phyloP scores from a whole-genome alignment of 2,888 invertebrate species.

The Watsonalla cultraria region DNA sequence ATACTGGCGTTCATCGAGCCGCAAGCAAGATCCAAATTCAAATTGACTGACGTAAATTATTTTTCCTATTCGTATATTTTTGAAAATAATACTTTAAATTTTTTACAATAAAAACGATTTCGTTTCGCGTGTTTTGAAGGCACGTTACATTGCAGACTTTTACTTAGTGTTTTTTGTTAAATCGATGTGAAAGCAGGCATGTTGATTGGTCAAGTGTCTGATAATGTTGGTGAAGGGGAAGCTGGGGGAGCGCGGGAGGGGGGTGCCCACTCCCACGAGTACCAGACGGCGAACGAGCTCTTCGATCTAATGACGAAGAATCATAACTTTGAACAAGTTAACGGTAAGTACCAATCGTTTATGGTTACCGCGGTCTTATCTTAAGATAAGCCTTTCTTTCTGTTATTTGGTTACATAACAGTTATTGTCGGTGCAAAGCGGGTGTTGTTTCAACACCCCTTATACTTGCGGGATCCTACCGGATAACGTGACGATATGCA shows the following conservation, averaged over 20 bases:
- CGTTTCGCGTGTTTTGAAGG: constrained; percentile 42
- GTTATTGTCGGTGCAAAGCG: too few species aligned
- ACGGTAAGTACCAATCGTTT: constrained; percentile 28
- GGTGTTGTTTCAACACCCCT: too few species aligned
- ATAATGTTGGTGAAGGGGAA: constrained; percentile 26
- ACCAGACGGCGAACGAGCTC: constrained; percentile 50
- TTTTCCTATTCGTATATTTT: constrained; percentile 26
- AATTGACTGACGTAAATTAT: constrained; percentile 30
- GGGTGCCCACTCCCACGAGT: constrained; percentile 29
- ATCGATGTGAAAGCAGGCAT: constrained; percentile 47
- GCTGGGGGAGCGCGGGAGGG: constrained; percentile 15
- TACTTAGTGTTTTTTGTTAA: constrained; percentile 30
- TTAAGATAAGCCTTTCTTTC: background rate
- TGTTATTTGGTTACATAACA: too few species aligned
- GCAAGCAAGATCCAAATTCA: constrained; percentile 31
- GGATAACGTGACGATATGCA: too few species aligned
- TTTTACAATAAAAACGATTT: constrained; percentile 51
- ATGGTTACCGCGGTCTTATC: background rate
- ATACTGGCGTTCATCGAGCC: background rate
- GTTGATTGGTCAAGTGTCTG: constrained; percentile 52
- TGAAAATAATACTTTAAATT: constrained; percentile 42
- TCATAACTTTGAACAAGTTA: constrained; percentile 26
- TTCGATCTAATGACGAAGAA: constrained; percentile 53
- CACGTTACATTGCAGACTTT: constrained; percentile 23
- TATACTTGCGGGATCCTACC: too few species aligned